Percentiles rank a stretch among this genome's conserved stretches.
Conservation (phyloP, 2,113 vertebrate genomes). For the Colossoma macropomum region DNA sequence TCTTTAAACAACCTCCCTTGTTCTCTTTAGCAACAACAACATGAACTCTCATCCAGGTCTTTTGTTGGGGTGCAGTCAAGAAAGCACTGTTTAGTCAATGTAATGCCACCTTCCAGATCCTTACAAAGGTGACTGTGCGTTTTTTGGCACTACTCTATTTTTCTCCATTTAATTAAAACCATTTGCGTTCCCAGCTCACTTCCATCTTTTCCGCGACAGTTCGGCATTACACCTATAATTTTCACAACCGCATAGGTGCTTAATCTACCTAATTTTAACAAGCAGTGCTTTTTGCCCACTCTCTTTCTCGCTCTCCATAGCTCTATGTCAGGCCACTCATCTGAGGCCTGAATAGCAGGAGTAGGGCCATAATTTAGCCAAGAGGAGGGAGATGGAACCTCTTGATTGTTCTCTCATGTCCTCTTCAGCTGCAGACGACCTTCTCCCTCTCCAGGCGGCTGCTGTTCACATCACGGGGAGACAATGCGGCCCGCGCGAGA, state of each 20-base stretch:
- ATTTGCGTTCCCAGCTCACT: neutral
- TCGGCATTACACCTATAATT: neutral
- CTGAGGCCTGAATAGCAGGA: neutral
- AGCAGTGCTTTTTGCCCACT: neutral
- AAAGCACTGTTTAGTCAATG: neutral
- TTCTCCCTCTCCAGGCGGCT: neutral
- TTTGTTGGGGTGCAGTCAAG: too few relatives aligned
- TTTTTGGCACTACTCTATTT: too few relatives aligned
- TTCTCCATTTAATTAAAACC: too few relatives aligned
- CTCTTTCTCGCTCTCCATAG: neutral
- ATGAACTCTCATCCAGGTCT: neutral
- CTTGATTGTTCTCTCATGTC: slow-evolving; percentile 27
- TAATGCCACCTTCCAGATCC: neutral
- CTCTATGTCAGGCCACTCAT: neutral
- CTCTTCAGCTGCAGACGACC: slow-evolving; percentile 10
- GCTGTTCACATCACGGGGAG: neutral
- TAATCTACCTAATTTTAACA: neutral
- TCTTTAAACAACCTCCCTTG: neutral
- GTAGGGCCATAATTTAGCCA: slow-evolving; percentile 27
- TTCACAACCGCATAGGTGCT: neutral
- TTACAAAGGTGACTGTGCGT: too few relatives aligned
- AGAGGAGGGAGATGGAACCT: slow-evolving; percentile 12
- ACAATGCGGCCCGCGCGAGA: slow-evolving; percentile 27
- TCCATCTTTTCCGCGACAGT: neutral
- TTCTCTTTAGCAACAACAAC: neutral